These are phyloP conservation scores for Leucopsar rothschildi DNA, from an alignment of 2,113 vertebrate species.

Conservation along the genomic window DNA sequence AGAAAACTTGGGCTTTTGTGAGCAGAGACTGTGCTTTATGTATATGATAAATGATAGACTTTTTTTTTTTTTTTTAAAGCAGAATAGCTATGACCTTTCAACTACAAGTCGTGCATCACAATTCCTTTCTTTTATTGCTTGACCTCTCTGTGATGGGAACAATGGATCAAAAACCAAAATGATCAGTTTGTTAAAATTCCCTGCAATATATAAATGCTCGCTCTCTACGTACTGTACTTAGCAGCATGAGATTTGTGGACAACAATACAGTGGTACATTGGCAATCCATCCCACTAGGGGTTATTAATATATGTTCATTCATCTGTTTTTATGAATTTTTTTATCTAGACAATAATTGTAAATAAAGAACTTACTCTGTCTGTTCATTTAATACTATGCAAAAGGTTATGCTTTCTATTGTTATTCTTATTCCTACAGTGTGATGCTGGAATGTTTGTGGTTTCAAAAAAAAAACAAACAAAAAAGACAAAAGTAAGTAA, in stretches of 20 bases:
- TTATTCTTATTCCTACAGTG: slow-evolving; percentile 85
- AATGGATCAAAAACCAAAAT: slow-evolving; percentile 70
- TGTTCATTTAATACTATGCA: slow-evolving; percentile 99
- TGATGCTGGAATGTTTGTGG: slow-evolving; percentile 94
- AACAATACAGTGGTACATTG: slow-evolving; percentile 88
- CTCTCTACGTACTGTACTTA: slow-evolving; percentile 93
- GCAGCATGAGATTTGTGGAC: slow-evolving; percentile 97
- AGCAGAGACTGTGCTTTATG: slow-evolving; percentile 68
- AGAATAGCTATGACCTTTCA: slow-evolving; percentile 63
- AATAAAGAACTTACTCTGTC: slow-evolving; percentile 99
- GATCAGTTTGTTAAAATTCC: slow-evolving; percentile 78
- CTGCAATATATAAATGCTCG: slow-evolving; percentile 93
- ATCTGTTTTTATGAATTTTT: slow-evolving; percentile 99
- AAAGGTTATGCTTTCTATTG: slow-evolving; percentile 96
- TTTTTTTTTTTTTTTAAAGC: slow-evolving; percentile 25
- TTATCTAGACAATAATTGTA: slow-evolving; percentile 99
- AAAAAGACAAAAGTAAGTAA: slow-evolving; percentile 73
- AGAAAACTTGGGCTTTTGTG: slow-evolving; percentile 65
- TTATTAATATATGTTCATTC: slow-evolving; percentile 95
- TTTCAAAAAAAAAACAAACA: slow-evolving; percentile 74
- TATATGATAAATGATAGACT: slow-evolving; percentile 66
- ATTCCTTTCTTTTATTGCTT: slow-evolving; percentile 68
- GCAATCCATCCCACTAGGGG: slow-evolving; percentile 93
- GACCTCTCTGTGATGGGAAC: slow-evolving; percentile 77
- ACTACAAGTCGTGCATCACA: slow-evolving; percentile 65